These are phyloP conservation scores for Clavelina lepadiformis DNA, from an alignment of 23 tunicate genomes.

Conservation along the genomic window DNA sequence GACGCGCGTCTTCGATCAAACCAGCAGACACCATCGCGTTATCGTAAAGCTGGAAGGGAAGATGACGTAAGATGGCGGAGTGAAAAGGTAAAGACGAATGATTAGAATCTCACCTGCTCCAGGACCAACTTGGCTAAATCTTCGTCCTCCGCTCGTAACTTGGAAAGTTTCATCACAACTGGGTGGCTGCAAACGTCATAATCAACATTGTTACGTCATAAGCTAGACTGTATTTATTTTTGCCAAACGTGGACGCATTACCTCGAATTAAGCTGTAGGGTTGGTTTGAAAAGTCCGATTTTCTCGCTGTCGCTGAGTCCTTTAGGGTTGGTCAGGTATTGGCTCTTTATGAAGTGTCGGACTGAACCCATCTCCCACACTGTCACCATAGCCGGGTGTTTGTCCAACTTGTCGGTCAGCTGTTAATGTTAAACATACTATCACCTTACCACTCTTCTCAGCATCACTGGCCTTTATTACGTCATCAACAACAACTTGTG, in stretches of 20 bases:
- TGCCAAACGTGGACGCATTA: conserved; percentile 1
- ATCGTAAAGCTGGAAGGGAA: conserved; percentile 59
- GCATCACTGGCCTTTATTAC: neutral
- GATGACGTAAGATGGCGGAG: neutral
- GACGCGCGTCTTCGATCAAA: conserved; percentile 86
- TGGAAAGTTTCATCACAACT: conserved; percentile 52
- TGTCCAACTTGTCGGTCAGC: conserved; percentile 89
- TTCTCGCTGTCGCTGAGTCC: conserved; percentile 61
- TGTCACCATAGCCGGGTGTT: conserved; percentile 97
- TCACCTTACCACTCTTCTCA: neutral
- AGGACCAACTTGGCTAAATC: conserved; percentile 51
- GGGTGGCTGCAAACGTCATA: conserved; percentile 85
- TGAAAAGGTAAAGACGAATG: neutral
- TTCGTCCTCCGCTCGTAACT: conserved; percentile 35
- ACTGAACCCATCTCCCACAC: conserved; percentile 99
- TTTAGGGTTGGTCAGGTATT: conserved; percentile 81
- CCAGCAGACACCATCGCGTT: conserved; percentile 98
- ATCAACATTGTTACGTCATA: neutral
- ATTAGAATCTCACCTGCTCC: conserved; percentile 24
- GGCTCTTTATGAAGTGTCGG: conserved; percentile 83
- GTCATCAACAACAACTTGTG: too few relatives aligned
- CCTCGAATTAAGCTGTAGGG: conserved; percentile 75
- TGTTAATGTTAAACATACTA: neutral
- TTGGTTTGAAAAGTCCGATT: conserved; percentile 74
- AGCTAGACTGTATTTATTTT: neutral